Conservation (phyloP, 1,140 invertebrate species). For the Drosophila lowei region DNA sequence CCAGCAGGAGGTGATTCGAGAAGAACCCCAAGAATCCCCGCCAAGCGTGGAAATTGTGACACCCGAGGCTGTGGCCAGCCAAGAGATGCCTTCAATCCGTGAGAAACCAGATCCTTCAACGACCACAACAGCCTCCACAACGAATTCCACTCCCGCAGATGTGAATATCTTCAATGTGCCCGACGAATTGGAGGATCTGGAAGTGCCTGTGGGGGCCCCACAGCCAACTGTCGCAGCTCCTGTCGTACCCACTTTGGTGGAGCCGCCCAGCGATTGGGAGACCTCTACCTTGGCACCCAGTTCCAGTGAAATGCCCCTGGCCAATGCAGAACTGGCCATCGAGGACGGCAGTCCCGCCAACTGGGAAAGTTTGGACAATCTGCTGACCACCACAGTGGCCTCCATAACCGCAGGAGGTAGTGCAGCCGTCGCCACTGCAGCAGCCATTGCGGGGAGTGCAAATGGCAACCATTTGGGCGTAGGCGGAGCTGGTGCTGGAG, state of each 20-base stretch:
- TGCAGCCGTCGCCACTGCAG: conserved; percentile 69
- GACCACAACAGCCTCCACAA: conserved; percentile 9
- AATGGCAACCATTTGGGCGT: conserved; percentile 44
- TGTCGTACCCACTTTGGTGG: conserved; percentile 4
- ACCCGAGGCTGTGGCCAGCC: conserved; percentile 18
- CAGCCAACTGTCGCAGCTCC: conserved; percentile 6
- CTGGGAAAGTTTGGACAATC: conserved; percentile 82
- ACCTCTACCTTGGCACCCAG: neutral
- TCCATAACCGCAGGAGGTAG: conserved; percentile 63
- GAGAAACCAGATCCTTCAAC: neutral
- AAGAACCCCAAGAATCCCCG: neutral
- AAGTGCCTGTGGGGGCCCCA: neutral
- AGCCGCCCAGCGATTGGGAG: conserved; percentile 34
- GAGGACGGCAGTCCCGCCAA: conserved; percentile 60
- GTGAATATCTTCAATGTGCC: conserved; percentile 77
- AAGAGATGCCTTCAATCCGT: conserved; percentile 31
- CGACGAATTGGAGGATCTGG: conserved; percentile 50
- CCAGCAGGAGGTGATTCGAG: conserved; percentile 17
- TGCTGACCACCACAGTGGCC: conserved; percentile 77
- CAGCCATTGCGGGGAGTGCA: conserved; percentile 52
- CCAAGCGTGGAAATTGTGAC: conserved; percentile 21
- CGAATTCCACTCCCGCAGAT: conserved; percentile 48
- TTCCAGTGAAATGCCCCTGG: conserved; percentile 19
- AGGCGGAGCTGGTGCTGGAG: conserved; percentile 2
- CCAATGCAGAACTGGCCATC: conserved; percentile 41